Conservation (phyloP, 2,888 invertebrate species). For the Macropis europaea region DNA sequence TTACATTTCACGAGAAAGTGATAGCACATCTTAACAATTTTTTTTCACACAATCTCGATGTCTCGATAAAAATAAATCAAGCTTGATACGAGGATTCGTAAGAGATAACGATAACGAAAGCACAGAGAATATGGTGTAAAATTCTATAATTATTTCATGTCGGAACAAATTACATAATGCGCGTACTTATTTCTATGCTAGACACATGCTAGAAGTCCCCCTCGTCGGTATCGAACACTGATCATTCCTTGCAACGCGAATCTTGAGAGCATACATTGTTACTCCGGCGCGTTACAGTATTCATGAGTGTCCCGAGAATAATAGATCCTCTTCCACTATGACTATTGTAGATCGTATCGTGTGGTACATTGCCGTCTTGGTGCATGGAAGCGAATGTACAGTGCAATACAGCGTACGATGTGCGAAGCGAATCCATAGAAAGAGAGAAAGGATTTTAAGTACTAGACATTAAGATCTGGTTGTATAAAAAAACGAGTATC, state of each 20-base stretch:
- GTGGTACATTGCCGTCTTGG: conserved; percentile 5
- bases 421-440: neutral
- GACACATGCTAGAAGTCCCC: conserved; percentile 28
- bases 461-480: conserved; percentile 26
- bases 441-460: conserved; percentile 40
- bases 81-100: too few relatives aligned
- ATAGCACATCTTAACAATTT: too few relatives aligned
- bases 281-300: conserved; percentile 8
- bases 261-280: conserved; percentile 12
- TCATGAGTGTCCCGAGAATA: conserved; percentile 34
- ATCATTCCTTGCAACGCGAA: neutral
- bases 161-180: conserved; percentile 62
- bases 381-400: conserved; percentile 29
- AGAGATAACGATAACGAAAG: neutral
- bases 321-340: conserved; percentile 34
- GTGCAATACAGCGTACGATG: neutral
- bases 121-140: conserved; percentile 65
- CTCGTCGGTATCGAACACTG: conserved; percentile 9
- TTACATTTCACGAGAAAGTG: too few relatives aligned
- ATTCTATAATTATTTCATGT: conserved; percentile 62
- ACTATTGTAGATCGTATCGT: neutral
- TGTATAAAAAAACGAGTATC: neutral
- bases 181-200: conserved; percentile 47
- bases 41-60: too few relatives aligned
- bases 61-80: too few relatives aligned